Conservation (phyloP, 2,797 vertebrate species). For the Pseudochirops corinnae region DNA sequence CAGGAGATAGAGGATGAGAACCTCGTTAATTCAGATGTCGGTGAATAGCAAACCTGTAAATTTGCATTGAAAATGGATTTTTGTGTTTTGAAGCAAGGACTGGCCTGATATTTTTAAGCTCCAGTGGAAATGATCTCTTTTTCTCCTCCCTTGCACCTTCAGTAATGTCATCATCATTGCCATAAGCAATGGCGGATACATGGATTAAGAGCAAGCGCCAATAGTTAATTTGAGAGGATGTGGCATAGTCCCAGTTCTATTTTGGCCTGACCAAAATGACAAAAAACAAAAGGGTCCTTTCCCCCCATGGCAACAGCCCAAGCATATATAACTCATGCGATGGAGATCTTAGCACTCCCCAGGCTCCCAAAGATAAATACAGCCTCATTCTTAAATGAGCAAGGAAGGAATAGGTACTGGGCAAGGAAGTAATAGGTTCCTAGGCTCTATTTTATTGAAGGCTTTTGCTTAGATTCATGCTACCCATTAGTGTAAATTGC, state of each 20-base stretch:
- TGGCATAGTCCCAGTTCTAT: neutral
- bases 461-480: slow-evolving; percentile 38
- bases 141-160: neutral
- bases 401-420: slow-evolving; percentile 3
- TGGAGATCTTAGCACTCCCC: slow-evolving; percentile 13
- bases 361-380: slow-evolving; percentile 7
- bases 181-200: neutral
- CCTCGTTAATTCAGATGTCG: slow-evolving; percentile 45
- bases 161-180: neutral
- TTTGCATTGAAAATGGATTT: slow-evolving; percentile 70
- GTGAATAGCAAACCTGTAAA: slow-evolving; percentile 70
- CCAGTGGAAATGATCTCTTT: neutral
- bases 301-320: neutral
- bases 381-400: slow-evolving; percentile 29
- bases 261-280: neutral
- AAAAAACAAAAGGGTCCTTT: slow-evolving; percentile 14
- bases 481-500: slow-evolving; percentile 35
- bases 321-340: neutral
- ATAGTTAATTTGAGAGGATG: slow-evolving; percentile 30
- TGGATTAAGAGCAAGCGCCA: slow-evolving; percentile 7
- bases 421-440: neutral
- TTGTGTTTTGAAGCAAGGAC: slow-evolving; percentile 45
- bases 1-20: slow-evolving; percentile 68
- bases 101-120: slow-evolving; percentile 43
- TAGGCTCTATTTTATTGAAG: slow-evolving; percentile 3